Evolutionary conservation across 2,888 invertebrate species (phyloP), one percentile per base, ranked within the genome.

Genomic region (Anorthoa munda): DNA sequence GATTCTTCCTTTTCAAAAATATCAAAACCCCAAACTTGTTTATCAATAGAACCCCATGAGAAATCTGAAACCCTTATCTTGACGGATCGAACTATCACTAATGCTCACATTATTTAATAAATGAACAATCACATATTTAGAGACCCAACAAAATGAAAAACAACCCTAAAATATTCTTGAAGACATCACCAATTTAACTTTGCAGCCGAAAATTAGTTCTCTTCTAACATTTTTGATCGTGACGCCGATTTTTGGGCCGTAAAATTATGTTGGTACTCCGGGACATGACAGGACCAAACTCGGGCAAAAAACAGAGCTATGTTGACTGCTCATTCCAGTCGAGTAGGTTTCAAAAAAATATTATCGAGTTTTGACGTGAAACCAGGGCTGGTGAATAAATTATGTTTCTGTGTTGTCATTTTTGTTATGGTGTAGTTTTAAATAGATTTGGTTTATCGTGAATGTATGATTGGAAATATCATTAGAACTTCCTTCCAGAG

Each of bases 321-420:
- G 88, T 90, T 90, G 88, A 90, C 90, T 87, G 88, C 90, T 90
- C 89, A 86, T 91, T 93, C 90, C 91, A 89, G 87, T 73, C 83
- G 91, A 90, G 86, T 88, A 83, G 79, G 74, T 83, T 75, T 73
- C 67, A 87, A 88, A 91, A 91, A 90, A 89, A 88, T 88, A 87
- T 83, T 86, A 84, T 87, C 85, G 79, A 86, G 79, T 83, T 86
- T 74, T 87, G 87, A 89, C 89, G 87, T 90, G 82, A 82, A 87
- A 87, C 83, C 87, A 85, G 83, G 80, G 80, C 65, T 83, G 87
- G 87, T 86, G 89, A 90, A 92, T 90, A 90, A 89, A 91, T 92
- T 90, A 90, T 90, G 81, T 75, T 50, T 72, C 80, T 75, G 87
- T 89, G 89, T 90, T 91, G 83, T 85, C 75, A 63, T 84, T 86